Base-by-base conservation (phyloP, 1,140 invertebrate genomes). In the Marisa cornuarietis region DNA sequence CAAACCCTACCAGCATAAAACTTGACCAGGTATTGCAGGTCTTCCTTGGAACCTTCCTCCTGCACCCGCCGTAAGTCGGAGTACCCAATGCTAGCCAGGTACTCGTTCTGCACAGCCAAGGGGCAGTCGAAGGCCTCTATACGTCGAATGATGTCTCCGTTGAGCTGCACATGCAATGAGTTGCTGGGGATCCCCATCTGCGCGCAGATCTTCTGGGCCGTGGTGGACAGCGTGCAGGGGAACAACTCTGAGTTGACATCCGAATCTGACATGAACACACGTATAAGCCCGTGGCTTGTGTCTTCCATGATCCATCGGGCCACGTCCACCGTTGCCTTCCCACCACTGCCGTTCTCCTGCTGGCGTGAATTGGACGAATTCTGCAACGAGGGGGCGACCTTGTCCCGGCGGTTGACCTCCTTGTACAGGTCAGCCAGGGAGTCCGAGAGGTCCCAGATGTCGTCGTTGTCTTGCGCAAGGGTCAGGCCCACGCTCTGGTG, bases 91-190 rank as follows among this genome's bases (percentile, higher is more conserved):
- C 83, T 85, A 73, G 83, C 79, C 71, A 91, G 85, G 78, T 87
- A 89, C 62, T 90, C 89, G 85, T 91, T 90, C 83, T 91, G 90
- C 65, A 91, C 82, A 5, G 85, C 87, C 52, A 91, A 79, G 0
- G 90, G 90, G 79, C 87, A 85, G 54, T 91, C 90, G 81, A 88
- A 88, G 0, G 90, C 88, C 71, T 91, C 89, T 80, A 91, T 81
- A 31, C 90, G 81, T 20, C 86, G 81, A 71, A 91, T 91, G 51
- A 91, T 88, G 83, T 91, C 89, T 6, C 90, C 90, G 82, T 90
- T 89, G 61, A 89, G 82, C 73, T 91, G 90, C 22, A 90, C 86
- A 77, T 91, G 90, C 42, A 91, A 82, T 4, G 88, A 85, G 76
- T 90, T 91, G 20, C 83, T 83, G 1, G 89, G 88, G 63, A 89